Conservation (phyloP, 2,888 invertebrate genomes). For the Abscondita cerata region DNA sequence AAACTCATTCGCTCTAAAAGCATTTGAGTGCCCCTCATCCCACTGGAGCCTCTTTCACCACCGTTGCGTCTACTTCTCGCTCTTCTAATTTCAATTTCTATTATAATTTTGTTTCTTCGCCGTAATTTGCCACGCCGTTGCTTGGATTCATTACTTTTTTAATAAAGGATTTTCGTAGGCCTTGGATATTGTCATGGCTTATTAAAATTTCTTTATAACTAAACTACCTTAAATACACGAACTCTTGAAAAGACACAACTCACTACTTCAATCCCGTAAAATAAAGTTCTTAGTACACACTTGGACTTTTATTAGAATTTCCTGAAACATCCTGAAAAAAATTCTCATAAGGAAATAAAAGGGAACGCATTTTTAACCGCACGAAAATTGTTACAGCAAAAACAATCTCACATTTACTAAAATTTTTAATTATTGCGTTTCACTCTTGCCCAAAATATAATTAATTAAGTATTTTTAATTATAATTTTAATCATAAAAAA, state of each 20-base stretch:
- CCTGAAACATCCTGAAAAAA: no score
- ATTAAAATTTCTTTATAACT: slow-evolving; percentile 31
- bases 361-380: no score
- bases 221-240: slow-evolving; percentile 21
- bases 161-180: slow-evolving; percentile 33
- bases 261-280: slow-evolving; percentile 1
- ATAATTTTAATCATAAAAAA: no score
- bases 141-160: slow-evolving; percentile 36
- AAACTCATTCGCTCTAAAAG: slow-evolving; percentile 57
- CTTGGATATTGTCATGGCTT: slow-evolving; percentile 33
- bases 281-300: slow-evolving; percentile 7
- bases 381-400: no score
- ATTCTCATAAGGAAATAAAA: no score
- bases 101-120: slow-evolving; percentile 39
- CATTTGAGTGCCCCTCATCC: slow-evolving; percentile 51
- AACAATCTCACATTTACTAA: no score
- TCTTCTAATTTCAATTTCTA: slow-evolving; percentile 41
- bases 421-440: no score
- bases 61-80: slow-evolving; percentile 35
- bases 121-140: slow-evolving; percentile 35
- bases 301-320: no score
- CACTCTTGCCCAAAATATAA: no score
- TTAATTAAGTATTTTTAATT: no score
- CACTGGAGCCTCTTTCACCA: slow-evolving; percentile 30
- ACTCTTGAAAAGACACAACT: slow-evolving; percentile 14